Conservation (phyloP, 2,113 vertebrate genomes). For the Cairina moschata region DNA sequence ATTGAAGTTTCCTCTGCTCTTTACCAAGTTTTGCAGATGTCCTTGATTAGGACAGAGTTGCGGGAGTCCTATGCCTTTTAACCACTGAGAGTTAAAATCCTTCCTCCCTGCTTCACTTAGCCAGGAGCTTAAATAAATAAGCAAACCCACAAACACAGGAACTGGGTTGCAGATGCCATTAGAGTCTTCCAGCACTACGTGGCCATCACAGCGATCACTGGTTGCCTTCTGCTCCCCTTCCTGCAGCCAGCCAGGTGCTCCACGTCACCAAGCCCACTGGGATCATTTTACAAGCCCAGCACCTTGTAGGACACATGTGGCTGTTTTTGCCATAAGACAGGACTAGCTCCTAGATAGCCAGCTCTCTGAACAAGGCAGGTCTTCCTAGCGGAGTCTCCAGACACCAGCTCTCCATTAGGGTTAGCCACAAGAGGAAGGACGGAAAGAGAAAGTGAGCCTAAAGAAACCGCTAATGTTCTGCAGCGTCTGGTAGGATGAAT, state of each 20-base stretch:
- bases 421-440: slow-evolving; percentile 55
- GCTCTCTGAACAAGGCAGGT: background rate
- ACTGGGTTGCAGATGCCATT: slow-evolving; percentile 19
- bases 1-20: background rate
- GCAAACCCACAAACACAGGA: slow-evolving; percentile 28
- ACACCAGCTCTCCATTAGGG: slow-evolving; percentile 56
- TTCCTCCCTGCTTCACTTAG: slow-evolving; percentile 20
- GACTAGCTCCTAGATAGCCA: background rate
- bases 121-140: background rate
- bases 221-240: slow-evolving; percentile 17
- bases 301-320: background rate
- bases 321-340: background rate
- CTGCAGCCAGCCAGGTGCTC: background rate
- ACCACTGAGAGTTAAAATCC: slow-evolving; percentile 18
- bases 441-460: slow-evolving; percentile 32
- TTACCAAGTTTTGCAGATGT: background rate
- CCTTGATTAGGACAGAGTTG: background rate
- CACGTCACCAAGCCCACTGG: background rate
- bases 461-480: slow-evolving; percentile 34
- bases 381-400: slow-evolving; percentile 1
- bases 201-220: background rate
- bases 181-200: background rate
- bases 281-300: background rate
- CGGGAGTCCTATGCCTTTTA: background rate
- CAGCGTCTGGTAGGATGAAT: slow-evolving; percentile 34